Percentiles rank a stretch among this genome's conserved stretches.
phyloP scores from a whole-genome alignment of 2,113 vertebrate genomes.

The Connochaetes taurinus region DNA sequence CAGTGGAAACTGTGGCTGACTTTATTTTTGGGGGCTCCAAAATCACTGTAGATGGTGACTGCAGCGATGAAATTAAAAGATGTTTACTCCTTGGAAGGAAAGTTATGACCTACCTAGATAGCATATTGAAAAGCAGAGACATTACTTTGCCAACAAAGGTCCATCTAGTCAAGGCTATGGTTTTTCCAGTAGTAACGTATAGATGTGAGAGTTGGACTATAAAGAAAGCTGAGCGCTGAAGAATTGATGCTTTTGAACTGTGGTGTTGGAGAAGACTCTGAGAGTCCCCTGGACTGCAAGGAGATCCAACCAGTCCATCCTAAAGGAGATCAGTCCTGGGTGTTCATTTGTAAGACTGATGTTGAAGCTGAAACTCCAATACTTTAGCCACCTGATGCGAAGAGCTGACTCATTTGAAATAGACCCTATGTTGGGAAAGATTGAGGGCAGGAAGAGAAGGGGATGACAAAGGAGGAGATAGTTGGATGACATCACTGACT shows the following conservation, averaged over 20 bases:
- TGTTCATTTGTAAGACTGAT: background rate
- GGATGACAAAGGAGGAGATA: background rate
- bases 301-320: background rate
- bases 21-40: too few relatives aligned
- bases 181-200: background rate
- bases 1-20: too few relatives aligned
- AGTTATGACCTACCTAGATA: background rate
- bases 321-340: background rate
- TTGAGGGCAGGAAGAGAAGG: background rate
- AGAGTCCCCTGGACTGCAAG: background rate
- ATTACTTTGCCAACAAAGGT: background rate
- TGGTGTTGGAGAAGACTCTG: background rate
- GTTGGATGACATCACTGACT: background rate
- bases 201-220: background rate
- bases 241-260: background rate
- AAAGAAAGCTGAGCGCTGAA: accelerated
- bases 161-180: background rate
- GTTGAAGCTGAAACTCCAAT: background rate
- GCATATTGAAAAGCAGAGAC: background rate
- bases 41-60: too few relatives aligned
- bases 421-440: background rate
- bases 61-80: too few relatives aligned
- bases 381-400: background rate
- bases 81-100: too few relatives aligned
- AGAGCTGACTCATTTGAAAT: background rate